phyloP scores from a whole-genome alignment of 2,113 vertebrate genomes.

The Aspidoscelis tigris region DNA sequence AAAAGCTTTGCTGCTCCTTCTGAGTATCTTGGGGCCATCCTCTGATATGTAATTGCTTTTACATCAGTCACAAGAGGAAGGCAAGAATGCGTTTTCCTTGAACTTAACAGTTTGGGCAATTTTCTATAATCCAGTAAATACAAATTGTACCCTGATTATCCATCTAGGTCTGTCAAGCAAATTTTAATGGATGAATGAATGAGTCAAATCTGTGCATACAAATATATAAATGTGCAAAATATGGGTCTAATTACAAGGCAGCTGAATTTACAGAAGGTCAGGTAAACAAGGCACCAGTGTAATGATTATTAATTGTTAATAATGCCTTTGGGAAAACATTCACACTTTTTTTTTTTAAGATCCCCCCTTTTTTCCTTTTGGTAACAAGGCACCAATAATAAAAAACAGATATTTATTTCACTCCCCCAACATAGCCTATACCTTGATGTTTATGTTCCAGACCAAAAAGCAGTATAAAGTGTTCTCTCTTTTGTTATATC shows the following conservation, averaged over 20 bases:
- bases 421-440: conserved; percentile 31
- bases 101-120: conserved; percentile 82
- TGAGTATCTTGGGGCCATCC: conserved; percentile 68
- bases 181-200: conserved; percentile 88
- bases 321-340: conserved; percentile 83
- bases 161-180: conserved; percentile 82
- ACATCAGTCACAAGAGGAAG: conserved; percentile 73
- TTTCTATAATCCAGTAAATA: conserved; percentile 86
- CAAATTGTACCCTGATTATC: conserved; percentile 85
- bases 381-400: conserved; percentile 61
- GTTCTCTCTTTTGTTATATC: background rate
- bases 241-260: conserved; percentile 85
- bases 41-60: conserved; percentile 75
- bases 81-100: conserved; percentile 76
- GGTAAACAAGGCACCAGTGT: conserved; percentile 86
- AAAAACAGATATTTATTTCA: conserved; percentile 49
- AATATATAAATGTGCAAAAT: conserved; percentile 86
- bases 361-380: conserved; percentile 72
- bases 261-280: conserved; percentile 85
- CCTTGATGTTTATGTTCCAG: conserved; percentile 63
- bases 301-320: conserved; percentile 92
- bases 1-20: conserved; percentile 65
- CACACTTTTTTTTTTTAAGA: conserved; percentile 76
- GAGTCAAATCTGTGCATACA: conserved; percentile 80
- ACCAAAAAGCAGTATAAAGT: conserved; percentile 42